phyloP scores from a whole-genome alignment of 2,888 invertebrate genomes.

The Endotricha flammealis region DNA sequence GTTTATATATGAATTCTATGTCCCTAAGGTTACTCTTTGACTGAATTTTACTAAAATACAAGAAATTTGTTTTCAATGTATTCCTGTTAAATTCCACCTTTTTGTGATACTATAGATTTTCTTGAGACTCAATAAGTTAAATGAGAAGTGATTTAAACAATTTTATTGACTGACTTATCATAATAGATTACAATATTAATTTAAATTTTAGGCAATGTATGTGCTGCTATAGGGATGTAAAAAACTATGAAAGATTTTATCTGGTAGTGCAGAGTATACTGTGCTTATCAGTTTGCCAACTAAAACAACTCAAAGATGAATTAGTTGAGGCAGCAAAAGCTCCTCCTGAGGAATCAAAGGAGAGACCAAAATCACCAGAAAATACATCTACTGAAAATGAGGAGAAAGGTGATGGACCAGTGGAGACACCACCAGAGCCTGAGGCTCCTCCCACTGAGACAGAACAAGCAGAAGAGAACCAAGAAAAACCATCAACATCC shows the following conservation, averaged over 20 bases:
- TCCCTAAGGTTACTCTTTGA: too few relatives aligned
- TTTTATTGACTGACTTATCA: too few relatives aligned
- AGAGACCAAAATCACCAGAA: constrained; percentile 37
- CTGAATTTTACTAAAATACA: too few relatives aligned
- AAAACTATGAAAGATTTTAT: constrained; percentile 95
- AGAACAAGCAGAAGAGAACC: constrained; percentile 41
- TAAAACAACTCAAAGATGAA: constrained; percentile 84
- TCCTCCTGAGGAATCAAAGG: constrained; percentile 42
- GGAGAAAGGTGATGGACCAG: constrained; percentile 33
- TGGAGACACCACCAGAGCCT: constrained; percentile 34
- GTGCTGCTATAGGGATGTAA: constrained; percentile 95
- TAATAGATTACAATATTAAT: constrained; percentile 78
- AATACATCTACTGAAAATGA: constrained; percentile 29
- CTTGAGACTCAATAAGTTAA: too few relatives aligned
- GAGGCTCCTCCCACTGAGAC: constrained; percentile 23
- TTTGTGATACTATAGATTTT: too few relatives aligned
- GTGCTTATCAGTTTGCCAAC: constrained; percentile 88
- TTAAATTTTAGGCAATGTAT: constrained; percentile 89
- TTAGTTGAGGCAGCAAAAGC: constrained; percentile 60
- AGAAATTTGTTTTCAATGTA: too few relatives aligned
- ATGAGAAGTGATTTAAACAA: too few relatives aligned
- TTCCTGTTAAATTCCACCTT: too few relatives aligned
- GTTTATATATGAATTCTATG: too few relatives aligned
- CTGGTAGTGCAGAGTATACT: constrained; percentile 92
- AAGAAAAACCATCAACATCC: constrained; percentile 30